Evolutionary conservation across 2,797 vertebrate species (phyloP).

Genomic region (Tokudaia muenninki): DNA sequence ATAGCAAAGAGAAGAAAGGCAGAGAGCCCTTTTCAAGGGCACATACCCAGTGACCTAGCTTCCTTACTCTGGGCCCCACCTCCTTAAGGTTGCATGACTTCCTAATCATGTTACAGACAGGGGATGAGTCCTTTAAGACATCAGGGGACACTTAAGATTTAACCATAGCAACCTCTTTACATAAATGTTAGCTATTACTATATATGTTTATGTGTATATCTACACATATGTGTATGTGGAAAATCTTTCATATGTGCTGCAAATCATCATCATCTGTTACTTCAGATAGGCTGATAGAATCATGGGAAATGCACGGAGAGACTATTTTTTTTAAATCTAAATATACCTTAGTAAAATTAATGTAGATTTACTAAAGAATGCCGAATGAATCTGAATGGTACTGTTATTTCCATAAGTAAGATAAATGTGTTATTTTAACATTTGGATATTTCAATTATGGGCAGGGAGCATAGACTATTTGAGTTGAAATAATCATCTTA

Average conservation of each 20-base stretch:
- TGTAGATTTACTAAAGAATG: constrained; percentile 35
- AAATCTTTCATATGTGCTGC: constrained; percentile 13
- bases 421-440: constrained; percentile 47
- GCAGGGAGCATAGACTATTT: neutral
- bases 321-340: neutral
- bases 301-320: constrained; percentile 14
- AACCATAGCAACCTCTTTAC: neutral
- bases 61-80: neutral
- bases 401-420: neutral
- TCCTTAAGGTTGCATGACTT: too few species aligned
- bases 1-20: neutral
- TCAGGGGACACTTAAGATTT: neutral
- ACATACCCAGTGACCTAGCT: neutral
- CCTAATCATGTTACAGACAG: neutral
- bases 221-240: neutral
- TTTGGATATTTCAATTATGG: constrained; percentile 42
- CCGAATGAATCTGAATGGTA: neutral
- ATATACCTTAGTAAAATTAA: neutral
- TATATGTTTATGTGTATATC: neutral
- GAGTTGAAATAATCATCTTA: constrained; percentile 50
- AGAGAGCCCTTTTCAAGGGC: neutral
- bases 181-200: constrained; percentile 2
- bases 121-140: neutral
- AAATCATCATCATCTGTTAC: neutral
- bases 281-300: neutral